Conservation (phyloP, 1,140 invertebrate genomes). For the Scylla paramamosain region DNA sequence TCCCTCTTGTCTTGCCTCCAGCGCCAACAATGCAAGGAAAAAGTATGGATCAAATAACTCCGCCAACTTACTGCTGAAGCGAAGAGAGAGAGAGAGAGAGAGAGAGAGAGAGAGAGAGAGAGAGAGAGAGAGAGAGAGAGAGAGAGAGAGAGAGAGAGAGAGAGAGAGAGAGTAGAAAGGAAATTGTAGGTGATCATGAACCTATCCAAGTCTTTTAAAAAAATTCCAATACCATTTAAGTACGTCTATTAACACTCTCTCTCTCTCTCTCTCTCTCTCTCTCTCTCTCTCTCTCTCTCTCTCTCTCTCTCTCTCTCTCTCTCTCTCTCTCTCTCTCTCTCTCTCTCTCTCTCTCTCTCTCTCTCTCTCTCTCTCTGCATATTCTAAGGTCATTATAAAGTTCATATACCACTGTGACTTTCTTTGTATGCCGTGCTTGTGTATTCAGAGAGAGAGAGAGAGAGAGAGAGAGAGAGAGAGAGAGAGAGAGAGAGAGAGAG, state of each 20-base stretch:
- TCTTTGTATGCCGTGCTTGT: too few species aligned
- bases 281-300: too few species aligned
- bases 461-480: conserved; percentile 38
- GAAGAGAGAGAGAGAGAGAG: neutral
- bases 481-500: conserved; percentile 41
- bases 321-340: too few species aligned
- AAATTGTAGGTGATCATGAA: neutral
- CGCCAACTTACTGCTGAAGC: neutral
- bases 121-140: neutral
- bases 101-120: neutral
- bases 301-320: too few species aligned
- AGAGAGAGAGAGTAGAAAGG: neutral
- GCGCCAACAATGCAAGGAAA: neutral
- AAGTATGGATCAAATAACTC: neutral
- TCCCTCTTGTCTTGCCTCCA: neutral
- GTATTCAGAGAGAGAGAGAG: neutral
- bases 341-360: too few species aligned
- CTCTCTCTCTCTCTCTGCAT: too few species aligned
- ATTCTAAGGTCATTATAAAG: too few species aligned
- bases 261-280: too few species aligned
- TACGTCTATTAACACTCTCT: too few species aligned
- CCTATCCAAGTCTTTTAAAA: too few species aligned
- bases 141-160: conserved; percentile 27
- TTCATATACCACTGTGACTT: too few species aligned
- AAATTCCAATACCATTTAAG: too few species aligned